Conservation (phyloP, 2,797 vertebrate genomes). For the Picus viridis region DNA sequence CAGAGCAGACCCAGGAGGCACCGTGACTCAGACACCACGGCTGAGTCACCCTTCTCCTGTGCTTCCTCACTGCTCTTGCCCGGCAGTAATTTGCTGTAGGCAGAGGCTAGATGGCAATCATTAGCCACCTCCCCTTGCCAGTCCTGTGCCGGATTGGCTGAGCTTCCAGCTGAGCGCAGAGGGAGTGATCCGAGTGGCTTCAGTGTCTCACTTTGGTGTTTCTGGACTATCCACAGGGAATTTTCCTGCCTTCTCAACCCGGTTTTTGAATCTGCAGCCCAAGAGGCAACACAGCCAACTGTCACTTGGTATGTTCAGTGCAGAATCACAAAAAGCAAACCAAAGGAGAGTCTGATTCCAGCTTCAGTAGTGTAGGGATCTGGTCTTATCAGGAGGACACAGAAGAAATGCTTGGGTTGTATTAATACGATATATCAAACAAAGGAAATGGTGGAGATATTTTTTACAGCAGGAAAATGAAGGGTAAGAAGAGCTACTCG, state of each 20-base stretch:
- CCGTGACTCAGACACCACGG: constrained; percentile 9
- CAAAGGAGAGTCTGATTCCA: neutral
- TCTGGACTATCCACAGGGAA: neutral
- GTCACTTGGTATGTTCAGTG: neutral
- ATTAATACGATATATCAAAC: neutral
- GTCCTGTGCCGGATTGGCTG: neutral
- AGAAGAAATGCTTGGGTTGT: neutral
- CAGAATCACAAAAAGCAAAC: neutral
- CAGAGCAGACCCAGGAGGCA: neutral
- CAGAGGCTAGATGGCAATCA: neutral
- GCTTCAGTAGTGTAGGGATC: neutral
- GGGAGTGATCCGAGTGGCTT: neutral
- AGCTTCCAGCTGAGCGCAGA: neutral
- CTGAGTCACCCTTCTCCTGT: constrained; percentile 31
- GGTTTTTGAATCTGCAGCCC: neutral
- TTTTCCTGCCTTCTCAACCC: neutral
- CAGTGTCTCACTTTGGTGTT: neutral
- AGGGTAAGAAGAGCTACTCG: neutral
- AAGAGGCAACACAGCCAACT: neutral
- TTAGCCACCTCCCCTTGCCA: neutral
- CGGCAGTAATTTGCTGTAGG: neutral
- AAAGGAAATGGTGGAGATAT: neutral
- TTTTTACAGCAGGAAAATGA: neutral
- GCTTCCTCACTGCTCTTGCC: neutral
- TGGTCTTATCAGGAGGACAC: neutral